Evolutionary conservation across 2,888 invertebrate genomes (phyloP).

Genomic region (Melolontha melolontha): DNA sequence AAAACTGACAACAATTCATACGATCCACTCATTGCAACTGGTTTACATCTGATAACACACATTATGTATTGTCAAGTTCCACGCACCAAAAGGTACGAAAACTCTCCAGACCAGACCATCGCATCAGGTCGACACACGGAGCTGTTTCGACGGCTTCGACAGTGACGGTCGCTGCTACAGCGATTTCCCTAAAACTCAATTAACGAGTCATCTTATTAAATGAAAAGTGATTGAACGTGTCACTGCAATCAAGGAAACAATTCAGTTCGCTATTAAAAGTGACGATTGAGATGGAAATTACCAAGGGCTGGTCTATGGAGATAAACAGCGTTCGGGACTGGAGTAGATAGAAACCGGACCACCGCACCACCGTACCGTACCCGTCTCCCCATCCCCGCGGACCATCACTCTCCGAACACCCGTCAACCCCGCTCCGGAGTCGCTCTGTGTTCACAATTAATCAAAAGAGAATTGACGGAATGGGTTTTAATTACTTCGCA

Average conservation of each 20-base stretch:
- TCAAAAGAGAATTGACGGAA: conserved; percentile 66
- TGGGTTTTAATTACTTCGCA: conserved; percentile 64
- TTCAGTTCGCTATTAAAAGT: conserved; percentile 66
- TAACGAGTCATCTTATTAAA: conserved; percentile 66
- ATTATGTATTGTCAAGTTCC: too few species aligned
- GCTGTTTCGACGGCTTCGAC: not conserved
- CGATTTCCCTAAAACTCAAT: conserved; percentile 65
- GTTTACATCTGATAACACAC: too few species aligned
- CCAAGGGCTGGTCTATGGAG: conserved; percentile 64
- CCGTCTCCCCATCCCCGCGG: conserved; percentile 8
- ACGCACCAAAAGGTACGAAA: too few species aligned
- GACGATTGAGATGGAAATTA: conserved; percentile 68
- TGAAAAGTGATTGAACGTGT: conserved; percentile 67
- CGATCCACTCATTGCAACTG: too few species aligned
- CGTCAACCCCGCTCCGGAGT: conserved; percentile 31
- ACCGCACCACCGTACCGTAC: conserved; percentile 34
- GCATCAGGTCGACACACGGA: too few species aligned
- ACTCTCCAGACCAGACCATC: too few species aligned
- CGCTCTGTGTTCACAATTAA: conserved; percentile 63
- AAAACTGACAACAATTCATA: too few species aligned
- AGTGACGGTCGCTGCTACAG: conserved; percentile 10
- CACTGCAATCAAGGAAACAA: conserved; percentile 67
- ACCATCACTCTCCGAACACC: not conserved
- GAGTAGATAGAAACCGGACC: conserved; percentile 53
- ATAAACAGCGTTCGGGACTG: conserved; percentile 59